Conservation (phyloP, 1,140 invertebrate genomes). For the Cyclina sinensis region DNA sequence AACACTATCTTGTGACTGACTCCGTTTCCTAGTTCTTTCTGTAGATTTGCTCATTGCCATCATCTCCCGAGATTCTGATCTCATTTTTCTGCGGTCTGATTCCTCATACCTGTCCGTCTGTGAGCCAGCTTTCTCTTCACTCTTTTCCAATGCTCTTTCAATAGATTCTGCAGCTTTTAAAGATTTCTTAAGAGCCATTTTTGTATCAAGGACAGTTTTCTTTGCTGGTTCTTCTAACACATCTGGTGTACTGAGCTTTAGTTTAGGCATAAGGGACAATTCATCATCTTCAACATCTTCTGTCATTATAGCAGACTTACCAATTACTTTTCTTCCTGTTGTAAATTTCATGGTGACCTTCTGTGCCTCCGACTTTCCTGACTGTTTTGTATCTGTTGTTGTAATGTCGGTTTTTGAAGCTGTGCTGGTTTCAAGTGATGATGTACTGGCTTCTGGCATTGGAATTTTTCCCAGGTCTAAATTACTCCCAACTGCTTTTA, state of each 20-base stretch:
- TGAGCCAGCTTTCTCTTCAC: background rate
- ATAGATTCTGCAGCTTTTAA: slow-evolving; percentile 28
- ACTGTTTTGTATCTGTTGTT: background rate
- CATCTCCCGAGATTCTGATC: background rate
- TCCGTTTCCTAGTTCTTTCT: slow-evolving; percentile 17
- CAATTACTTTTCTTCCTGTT: slow-evolving; percentile 43
- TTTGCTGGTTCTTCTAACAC: background rate
- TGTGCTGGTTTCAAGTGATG: background rate
- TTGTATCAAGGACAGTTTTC: background rate
- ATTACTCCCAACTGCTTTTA: background rate
- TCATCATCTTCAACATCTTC: slow-evolving; percentile 55
- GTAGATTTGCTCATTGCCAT: background rate
- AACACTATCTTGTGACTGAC: background rate
- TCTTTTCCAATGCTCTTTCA: background rate
- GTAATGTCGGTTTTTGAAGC: background rate
- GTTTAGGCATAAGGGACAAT: slow-evolving; percentile 5
- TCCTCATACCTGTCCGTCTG: background rate
- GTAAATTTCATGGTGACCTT: slow-evolving; percentile 64
- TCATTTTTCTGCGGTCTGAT: background rate
- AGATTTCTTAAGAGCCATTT: slow-evolving; percentile 10
- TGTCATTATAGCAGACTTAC: slow-evolving; percentile 40
- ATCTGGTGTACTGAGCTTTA: slow-evolving; percentile 42
- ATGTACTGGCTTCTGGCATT: background rate
- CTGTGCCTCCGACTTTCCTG: background rate
- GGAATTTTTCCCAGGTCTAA: background rate